These are phyloP conservation scores for Thalpophila matura DNA, from an alignment of 2,888 invertebrate species.

Conservation along the genomic window DNA sequence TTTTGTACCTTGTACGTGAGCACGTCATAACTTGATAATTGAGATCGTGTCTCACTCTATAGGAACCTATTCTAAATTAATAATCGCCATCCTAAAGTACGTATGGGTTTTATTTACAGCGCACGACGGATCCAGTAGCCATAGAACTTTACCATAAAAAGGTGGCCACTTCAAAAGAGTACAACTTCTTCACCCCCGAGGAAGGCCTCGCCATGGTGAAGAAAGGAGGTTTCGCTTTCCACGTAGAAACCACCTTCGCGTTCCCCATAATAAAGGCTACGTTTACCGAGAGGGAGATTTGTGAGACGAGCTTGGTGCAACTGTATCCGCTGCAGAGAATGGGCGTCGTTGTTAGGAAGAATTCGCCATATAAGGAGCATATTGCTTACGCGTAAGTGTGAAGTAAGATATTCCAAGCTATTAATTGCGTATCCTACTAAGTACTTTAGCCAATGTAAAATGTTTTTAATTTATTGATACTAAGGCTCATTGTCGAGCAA, in stretches of 20 bases:
- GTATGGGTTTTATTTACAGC: conserved; percentile 80
- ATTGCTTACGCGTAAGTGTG: conserved; percentile 91
- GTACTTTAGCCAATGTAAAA: too few species aligned
- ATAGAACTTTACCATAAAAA: conserved; percentile 91
- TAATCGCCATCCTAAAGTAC: not conserved
- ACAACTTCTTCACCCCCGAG: conserved; percentile 89
- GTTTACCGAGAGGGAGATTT: conserved; percentile 92
- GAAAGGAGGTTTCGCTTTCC: conserved; percentile 93
- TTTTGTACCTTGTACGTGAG: too few species aligned
- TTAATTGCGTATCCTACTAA: too few species aligned
- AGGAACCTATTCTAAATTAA: not conserved
- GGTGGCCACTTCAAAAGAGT: conserved; percentile 76
- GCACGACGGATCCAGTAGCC: conserved; percentile 92
- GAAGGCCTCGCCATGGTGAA: conserved; percentile 91
- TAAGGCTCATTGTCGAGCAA: too few species aligned
- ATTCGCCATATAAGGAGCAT: conserved; percentile 92
- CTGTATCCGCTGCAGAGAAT: conserved; percentile 91
- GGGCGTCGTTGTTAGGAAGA: conserved; percentile 89
- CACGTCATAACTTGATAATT: not conserved
- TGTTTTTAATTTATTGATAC: too few species aligned
- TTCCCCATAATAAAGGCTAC: conserved; percentile 92
- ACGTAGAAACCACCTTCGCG: conserved; percentile 92
- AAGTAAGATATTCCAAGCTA: too few species aligned
- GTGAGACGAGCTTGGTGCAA: conserved; percentile 92
- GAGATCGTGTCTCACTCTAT: too few species aligned